Percentiles rank a stretch among this genome's conserved stretches.
These are phyloP conservation scores for Drosophila meridionalis DNA, from an alignment of 2,888 invertebrate genomes.

Conservation along the genomic window DNA sequence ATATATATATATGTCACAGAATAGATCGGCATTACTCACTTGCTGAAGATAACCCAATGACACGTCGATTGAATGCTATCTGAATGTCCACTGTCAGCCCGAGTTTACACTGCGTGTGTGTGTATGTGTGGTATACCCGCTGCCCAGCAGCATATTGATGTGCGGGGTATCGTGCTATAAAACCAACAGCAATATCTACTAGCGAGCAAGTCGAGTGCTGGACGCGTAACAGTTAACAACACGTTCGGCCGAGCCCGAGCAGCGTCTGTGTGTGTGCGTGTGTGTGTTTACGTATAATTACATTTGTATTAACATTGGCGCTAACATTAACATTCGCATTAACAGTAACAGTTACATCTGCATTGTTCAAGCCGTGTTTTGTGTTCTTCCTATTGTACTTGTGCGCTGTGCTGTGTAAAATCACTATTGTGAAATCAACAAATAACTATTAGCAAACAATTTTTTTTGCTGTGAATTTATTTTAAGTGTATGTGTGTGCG, in stretches of 20 bases:
- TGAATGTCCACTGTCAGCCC: background rate
- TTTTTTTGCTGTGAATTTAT: constrained; percentile 9
- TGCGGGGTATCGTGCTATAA: constrained; percentile 64
- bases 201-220: constrained; percentile 66
- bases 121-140: constrained; percentile 14
- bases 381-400: constrained; percentile 1
- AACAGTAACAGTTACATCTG: background rate
- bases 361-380: constrained; percentile 16
- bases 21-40: too few relatives aligned
- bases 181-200: constrained; percentile 49
- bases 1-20: background rate
- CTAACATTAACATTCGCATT: constrained; percentile 13
- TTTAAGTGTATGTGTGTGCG: background rate
- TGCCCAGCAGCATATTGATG: background rate
- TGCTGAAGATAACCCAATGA: background rate
- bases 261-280: constrained; percentile 3
- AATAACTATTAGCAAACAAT: constrained; percentile 7
- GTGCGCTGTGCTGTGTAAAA: constrained; percentile 11
- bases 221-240: constrained; percentile 70
- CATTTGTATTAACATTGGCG: constrained; percentile 17
- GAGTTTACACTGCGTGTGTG: background rate
- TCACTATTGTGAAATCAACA: background rate
- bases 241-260: constrained; percentile 14
- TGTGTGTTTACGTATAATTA: constrained; percentile 2
- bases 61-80: background rate